Base-by-base conservation (phyloP, 64 coral and sea anemone species). In the Trachythela sp. region DNA sequence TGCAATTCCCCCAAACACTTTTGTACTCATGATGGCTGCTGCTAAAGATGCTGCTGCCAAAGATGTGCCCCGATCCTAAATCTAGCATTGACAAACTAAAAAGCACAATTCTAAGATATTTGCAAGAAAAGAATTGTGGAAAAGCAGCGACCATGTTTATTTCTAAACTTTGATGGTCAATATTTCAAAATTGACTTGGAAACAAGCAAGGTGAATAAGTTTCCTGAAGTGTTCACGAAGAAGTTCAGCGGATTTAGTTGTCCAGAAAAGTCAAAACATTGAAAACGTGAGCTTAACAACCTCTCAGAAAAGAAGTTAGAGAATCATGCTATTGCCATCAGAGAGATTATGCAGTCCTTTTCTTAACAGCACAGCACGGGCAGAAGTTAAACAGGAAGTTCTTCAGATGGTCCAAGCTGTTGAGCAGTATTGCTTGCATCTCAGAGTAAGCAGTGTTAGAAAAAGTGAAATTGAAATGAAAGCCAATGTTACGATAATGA, bases 241-340 rank as follows among this genome's bases (percentile, higher is more conserved):
- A 45, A 20, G 17, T 89, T 54, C 31, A 48, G 1, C 15, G 72
- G 88, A 17, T 89, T 89, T 77, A 89, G 51, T 40, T 83, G 88
- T n/a, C 88, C 88, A 83, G 88, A 89, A n/a, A 89, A 54, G 22
- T 52, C 35, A 18, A 83, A 89, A 22, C 70, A 80, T 38, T 13
- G 32, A 52, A 89, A 89, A 83, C 70, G 32, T 77, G 36, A 3
- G n/a, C 71, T 77, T 3, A 77, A 38, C 71, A 77, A 77, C 36
- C 71, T 77, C 71, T 77, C 71, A 77, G 64, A 70, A 35, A 77
- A 77, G 71, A 77, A 77, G 71, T 32, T 77, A 17, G 71, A 77
- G 17, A 38, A 77, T 35, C 17, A 77, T 38, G 29, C 30, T 77
- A 77, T 36, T 77, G 31, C 32, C 71, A 77, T 77, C 4, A 32